A percentile compares a stretch with the other conserved stretches of the same genome.
Conservation (phyloP, 1,140 invertebrate genomes). For the Schlechtendalia chinensis region DNA sequence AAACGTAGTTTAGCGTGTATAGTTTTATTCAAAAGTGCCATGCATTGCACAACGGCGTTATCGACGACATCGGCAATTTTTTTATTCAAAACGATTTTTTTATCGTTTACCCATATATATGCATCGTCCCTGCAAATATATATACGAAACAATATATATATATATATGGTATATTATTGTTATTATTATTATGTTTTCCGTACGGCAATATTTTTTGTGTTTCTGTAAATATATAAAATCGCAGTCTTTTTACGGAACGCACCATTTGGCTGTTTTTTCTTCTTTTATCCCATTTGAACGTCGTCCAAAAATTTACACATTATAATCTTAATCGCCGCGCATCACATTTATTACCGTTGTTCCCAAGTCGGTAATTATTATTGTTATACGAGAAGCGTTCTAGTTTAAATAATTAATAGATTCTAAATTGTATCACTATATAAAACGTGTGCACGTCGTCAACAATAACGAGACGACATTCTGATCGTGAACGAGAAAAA, state of each 20-base stretch:
- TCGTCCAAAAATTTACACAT: neutral
- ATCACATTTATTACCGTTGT: neutral
- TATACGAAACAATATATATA: too few relatives aligned
- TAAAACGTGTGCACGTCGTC: neutral
- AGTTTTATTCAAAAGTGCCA: too few relatives aligned
- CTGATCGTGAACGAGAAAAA: neutral
- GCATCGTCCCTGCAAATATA: neutral
- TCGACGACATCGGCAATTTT: neutral
- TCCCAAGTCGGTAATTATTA: neutral
- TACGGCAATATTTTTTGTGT: neutral
- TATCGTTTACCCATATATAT: neutral
- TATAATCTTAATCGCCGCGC: neutral
- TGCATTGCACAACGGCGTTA: too few relatives aligned
- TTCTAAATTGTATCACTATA: neutral
- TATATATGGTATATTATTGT: neutral
- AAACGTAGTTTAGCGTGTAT: too few relatives aligned
- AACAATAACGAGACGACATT: neutral
- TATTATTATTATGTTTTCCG: neutral
- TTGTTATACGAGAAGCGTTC: neutral
- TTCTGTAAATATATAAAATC: too few relatives aligned
- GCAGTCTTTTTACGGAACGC: too few relatives aligned
- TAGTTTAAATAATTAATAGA: neutral
- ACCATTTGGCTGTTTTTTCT: neutral
- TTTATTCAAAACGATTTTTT: neutral
- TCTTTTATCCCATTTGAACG: neutral